Conservation (phyloP, 2,797 vertebrate genomes). For the Lutjanus argentimaculatus region DNA sequence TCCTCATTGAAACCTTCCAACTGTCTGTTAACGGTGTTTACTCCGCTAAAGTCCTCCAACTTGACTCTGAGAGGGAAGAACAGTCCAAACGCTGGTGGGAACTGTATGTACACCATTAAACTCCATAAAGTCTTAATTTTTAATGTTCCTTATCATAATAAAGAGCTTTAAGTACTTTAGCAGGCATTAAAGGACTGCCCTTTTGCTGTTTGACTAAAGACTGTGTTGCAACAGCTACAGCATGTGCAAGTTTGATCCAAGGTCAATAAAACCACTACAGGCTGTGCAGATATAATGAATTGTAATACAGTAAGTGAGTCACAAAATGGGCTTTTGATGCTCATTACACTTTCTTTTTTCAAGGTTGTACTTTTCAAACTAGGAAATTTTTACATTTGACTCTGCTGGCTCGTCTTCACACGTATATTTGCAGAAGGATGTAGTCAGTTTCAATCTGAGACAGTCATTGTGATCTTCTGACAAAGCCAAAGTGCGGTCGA, state of each 20-base stretch:
- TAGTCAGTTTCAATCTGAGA: conserved; percentile 54
- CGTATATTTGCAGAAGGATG: conserved; percentile 33
- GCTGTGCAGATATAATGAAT: conserved; percentile 7
- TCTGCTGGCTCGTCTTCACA: conserved; percentile 40
- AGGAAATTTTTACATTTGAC: neutral
- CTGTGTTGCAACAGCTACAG: conserved; percentile 13
- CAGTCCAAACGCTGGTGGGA: conserved; percentile 51
- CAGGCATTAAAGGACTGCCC: conserved; percentile 28
- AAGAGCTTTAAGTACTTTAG: conserved; percentile 39
- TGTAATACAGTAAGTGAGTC: conserved; percentile 31
- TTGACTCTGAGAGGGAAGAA: conserved; percentile 33
- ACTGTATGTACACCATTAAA: conserved; percentile 36
- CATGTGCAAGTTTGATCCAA: conserved; percentile 28
- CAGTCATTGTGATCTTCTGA: conserved; percentile 52
- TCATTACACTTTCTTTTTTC: conserved; percentile 10
- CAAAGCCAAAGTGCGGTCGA: conserved; percentile 40
- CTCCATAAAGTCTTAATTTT: conserved; percentile 42
- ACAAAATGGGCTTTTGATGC: conserved; percentile 28
- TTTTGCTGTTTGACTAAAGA: conserved; percentile 25
- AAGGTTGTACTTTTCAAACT: neutral
- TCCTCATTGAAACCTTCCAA: conserved; percentile 73
- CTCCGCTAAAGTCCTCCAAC: conserved; percentile 31
- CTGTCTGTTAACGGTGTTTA: conserved; percentile 69
- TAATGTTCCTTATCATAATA: conserved; percentile 53
- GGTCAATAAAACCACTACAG: conserved; percentile 40